phyloP scores from a whole-genome alignment of 2,113 vertebrate species.

The Xiphophorus maculatus region DNA sequence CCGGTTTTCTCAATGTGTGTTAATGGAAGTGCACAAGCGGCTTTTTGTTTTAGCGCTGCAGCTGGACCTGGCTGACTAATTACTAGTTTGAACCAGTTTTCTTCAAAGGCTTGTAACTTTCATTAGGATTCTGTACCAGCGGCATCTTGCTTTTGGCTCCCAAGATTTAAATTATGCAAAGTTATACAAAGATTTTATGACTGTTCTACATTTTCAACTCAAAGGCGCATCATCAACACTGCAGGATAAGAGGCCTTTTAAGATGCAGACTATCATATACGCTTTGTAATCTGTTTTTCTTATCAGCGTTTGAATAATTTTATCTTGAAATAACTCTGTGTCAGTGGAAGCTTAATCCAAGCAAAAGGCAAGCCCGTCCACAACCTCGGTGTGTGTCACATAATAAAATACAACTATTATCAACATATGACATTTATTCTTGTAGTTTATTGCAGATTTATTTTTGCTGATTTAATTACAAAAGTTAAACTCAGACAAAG shows the following conservation, averaged over 20 bases:
- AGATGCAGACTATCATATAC: slow-evolving; percentile 48
- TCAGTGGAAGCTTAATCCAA: slow-evolving; percentile 50
- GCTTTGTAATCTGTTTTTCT: slow-evolving; percentile 42
- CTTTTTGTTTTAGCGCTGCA: slow-evolving; percentile 72
- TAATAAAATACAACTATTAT: slow-evolving; percentile 45
- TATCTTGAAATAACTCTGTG: slow-evolving; percentile 45
- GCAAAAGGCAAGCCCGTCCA: slow-evolving; percentile 31
- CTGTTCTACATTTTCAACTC: slow-evolving; percentile 59
- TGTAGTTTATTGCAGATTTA: slow-evolving; percentile 36
- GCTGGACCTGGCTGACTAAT: slow-evolving; percentile 78
- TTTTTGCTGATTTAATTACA: too few species aligned
- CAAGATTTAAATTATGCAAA: slow-evolving; percentile 78
- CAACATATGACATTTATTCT: slow-evolving; percentile 27
- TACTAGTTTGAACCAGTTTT: slow-evolving; percentile 77
- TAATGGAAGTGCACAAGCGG: slow-evolving; percentile 64
- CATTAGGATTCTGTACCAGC: slow-evolving; percentile 75
- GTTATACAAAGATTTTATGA: slow-evolving; percentile 72
- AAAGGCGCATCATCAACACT: slow-evolving; percentile 40
- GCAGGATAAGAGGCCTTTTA: slow-evolving; percentile 40
- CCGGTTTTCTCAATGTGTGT: slow-evolving; percentile 65
- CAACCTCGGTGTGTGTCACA: slow-evolving; percentile 26
- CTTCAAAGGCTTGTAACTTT: slow-evolving; percentile 72
- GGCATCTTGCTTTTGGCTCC: slow-evolving; percentile 68
- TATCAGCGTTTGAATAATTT: slow-evolving; percentile 45
- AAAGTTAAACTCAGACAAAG: too few species aligned